phyloP scores from a whole-genome alignment of 2,113 vertebrate genomes.

The Melanerpes formicivorus region DNA sequence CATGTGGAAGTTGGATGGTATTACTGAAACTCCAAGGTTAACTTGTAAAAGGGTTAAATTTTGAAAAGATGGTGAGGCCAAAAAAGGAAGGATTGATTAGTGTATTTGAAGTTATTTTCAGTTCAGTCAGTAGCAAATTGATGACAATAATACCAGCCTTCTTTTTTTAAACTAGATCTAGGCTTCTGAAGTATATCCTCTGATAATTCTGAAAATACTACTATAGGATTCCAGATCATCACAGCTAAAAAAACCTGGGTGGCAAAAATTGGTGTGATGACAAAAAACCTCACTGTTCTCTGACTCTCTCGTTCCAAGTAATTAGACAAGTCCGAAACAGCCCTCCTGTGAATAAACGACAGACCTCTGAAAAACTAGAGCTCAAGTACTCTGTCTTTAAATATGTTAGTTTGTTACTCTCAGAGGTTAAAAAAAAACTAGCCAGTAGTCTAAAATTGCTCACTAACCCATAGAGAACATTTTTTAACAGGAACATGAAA shows the following conservation, averaged over 20 bases:
- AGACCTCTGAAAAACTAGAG: not conserved
- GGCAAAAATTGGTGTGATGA: not conserved
- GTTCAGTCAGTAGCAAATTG: not conserved
- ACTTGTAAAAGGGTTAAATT: not conserved
- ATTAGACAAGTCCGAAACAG: not conserved
- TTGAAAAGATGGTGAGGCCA: not conserved
- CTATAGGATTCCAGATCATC: not conserved
- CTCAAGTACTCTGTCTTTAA: not conserved
- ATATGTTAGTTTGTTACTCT: not conserved
- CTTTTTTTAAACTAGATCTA: not conserved
- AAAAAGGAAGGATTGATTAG: not conserved
- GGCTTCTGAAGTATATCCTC: not conserved
- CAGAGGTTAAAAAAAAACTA: not conserved
- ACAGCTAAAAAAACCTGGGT: not conserved
- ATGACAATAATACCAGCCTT: not conserved
- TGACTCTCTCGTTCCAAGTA: not conserved
- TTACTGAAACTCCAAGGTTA: not conserved
- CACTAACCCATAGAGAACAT: not conserved
- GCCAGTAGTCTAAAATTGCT: not conserved
- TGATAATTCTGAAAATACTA: not conserved
- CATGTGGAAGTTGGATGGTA: not conserved
- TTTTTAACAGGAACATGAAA: not conserved
- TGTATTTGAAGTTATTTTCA: slow-evolving; percentile 5
- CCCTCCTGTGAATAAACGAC: not conserved
- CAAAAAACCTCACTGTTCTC: slow-evolving; percentile 5